Percentiles rank a stretch among this genome's conserved stretches.
phyloP scores from a whole-genome alignment of 2,113 vertebrate genomes.

The Corythoichthys intestinalis region DNA sequence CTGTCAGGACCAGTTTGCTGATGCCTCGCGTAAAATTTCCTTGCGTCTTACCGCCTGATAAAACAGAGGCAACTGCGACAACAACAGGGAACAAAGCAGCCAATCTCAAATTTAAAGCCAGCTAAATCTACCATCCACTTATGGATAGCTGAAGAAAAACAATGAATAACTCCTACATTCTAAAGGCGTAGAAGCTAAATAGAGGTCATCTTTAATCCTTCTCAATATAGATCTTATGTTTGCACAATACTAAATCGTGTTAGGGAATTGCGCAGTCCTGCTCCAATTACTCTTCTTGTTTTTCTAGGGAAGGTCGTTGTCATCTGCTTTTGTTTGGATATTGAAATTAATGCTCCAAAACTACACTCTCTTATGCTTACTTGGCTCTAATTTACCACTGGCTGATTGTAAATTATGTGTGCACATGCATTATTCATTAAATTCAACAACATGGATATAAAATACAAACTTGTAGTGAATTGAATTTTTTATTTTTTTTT shows the following conservation, averaged over 20 bases:
- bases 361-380: not conserved
- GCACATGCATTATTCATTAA: not conserved
- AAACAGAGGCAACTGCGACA: not conserved
- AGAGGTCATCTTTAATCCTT: not conserved
- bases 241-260: not conserved
- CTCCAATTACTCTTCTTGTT: not conserved
- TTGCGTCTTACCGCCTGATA: not conserved
- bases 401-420: not conserved
- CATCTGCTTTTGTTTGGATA: not conserved
- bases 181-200: not conserved
- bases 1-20: not conserved
- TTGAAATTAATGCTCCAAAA: not conserved
- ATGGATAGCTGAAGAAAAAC: not conserved
- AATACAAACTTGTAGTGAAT: not conserved
- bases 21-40: not conserved
- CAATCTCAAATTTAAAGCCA: not conserved
- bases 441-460: not conserved
- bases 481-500: too few species aligned
- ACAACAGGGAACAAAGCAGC: not conserved
- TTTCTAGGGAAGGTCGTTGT: not conserved
- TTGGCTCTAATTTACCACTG: not conserved
- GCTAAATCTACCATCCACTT: not conserved
- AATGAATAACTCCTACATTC: not conserved
- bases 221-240: not conserved
- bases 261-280: not conserved